Base-by-base conservation (phyloP, 1,140 invertebrate genomes). In the Luehdorfia chinensis region DNA sequence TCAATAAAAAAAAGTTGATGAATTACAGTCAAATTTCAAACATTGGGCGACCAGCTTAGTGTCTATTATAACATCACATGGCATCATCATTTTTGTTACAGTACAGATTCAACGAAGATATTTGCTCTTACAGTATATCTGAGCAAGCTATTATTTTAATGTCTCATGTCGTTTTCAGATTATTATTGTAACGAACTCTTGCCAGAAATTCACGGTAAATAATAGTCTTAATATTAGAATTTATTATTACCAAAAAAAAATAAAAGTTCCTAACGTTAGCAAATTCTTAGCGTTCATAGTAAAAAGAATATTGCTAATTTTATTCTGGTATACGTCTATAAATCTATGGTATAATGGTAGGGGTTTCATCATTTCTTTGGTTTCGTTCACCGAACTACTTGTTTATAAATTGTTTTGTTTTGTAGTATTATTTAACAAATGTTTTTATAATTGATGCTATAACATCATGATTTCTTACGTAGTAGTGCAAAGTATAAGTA, bases 341-440 rank as follows among this genome's bases (percentile, higher is more conserved):
- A 31, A 50, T 66, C 55, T 70, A 66, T 75, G 61, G 66, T 67
- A 52, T 59, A 67, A 72, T 75, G 63, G 63, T 66, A 70, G 66
- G 60, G n/a, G 53, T 74, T 72, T 83, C 68, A 52, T 84, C 70
- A 66, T 75, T 72, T 78, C 64, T 60, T 74, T 76, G 69, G 61
- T 80, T 80, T 78, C 74, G 74, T 75, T 76, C 71, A 72, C 57
- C 73, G 80, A 80, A 43, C 63, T 65, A 74, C 66, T 74, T 80
- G 77, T 76, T 70, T 70, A 60, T 68, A 77, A 67, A 73, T 76
- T 84, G 71, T 86, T 75, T 75, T 66, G 68, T 65, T 73, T 81
- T 80, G 62, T 75, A 73, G 70, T 75, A 66, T 70, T 73, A 68
- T 74, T 64, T 70, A 72, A 55, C 70, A 66, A 65, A 69, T 74